phyloP scores from a whole-genome alignment of 2,113 vertebrate genomes.

The Acrocephalus kingi region DNA sequence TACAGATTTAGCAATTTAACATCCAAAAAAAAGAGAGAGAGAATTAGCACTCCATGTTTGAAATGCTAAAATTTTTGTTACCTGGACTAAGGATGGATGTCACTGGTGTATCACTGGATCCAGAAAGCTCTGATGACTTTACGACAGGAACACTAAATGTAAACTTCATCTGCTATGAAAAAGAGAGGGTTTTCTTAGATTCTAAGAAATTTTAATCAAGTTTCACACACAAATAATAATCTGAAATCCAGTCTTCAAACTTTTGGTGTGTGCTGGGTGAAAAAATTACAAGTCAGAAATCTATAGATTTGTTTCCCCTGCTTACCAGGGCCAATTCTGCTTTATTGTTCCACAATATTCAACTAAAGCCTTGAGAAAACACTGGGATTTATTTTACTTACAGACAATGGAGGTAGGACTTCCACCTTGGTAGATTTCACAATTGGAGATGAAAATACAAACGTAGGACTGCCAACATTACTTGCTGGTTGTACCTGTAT shows the following conservation, averaged over 20 bases:
- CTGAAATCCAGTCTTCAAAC: neutral
- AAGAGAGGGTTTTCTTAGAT: neutral
- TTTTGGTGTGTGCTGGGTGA: neutral
- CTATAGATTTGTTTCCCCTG: neutral
- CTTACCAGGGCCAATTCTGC: neutral
- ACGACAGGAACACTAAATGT: slow-evolving; percentile 93
- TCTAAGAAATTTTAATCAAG: neutral
- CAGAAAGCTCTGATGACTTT: slow-evolving; percentile 79
- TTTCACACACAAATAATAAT: neutral
- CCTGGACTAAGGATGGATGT: slow-evolving; percentile 71
- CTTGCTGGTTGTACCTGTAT: slow-evolving; percentile 71
- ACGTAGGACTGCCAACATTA: slow-evolving; percentile 76
- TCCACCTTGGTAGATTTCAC: slow-evolving; percentile 92
- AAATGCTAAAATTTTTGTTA: slow-evolving; percentile 56
- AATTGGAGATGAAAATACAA: slow-evolving; percentile 95
- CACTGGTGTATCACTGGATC: slow-evolving; percentile 74
- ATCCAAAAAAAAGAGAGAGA: neutral
- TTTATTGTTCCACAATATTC: neutral
- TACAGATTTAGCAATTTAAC: neutral
- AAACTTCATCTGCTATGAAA: slow-evolving; percentile 75
- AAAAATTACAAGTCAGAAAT: neutral
- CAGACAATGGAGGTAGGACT: slow-evolving; percentile 84
- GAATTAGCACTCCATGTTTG: neutral
- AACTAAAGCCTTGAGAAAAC: neutral
- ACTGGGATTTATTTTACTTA: slow-evolving; percentile 74